These are phyloP conservation scores for Bellardia bayeri DNA, from an alignment of 2,888 invertebrate species.

Conservation along the genomic window DNA sequence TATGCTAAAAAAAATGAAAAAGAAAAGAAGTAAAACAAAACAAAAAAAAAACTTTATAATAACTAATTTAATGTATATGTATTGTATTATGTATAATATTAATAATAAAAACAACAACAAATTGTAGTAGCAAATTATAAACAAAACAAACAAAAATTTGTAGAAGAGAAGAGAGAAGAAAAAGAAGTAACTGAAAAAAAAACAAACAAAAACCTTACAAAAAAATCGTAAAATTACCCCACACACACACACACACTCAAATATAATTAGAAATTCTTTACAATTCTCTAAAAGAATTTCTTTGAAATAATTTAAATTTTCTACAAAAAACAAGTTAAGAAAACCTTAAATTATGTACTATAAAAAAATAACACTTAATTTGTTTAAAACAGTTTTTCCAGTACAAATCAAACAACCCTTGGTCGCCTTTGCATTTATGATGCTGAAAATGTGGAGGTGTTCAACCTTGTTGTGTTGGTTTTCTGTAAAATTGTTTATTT, in stretches of 20 bases:
- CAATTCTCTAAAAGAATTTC: constrained; percentile 43
- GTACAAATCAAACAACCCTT: constrained; percentile 73
- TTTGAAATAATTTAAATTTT: not conserved
- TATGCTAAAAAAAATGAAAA: constrained; percentile 75
- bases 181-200: constrained; percentile 77
- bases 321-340: not conserved
- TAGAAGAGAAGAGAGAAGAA: constrained; percentile 76
- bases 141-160: constrained; percentile 73
- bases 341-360: constrained; percentile 20
- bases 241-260: constrained; percentile 68
- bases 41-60: constrained; percentile 49
- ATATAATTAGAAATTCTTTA: constrained; percentile 69
- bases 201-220: constrained; percentile 79
- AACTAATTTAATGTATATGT: constrained; percentile 79
- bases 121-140: constrained; percentile 81
- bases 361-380: constrained; percentile 25
- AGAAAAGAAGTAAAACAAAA: constrained; percentile 11
- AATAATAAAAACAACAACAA: constrained; percentile 75
- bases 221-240: constrained; percentile 75
- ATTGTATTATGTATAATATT: constrained; percentile 81
- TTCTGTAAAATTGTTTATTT: constrained; percentile 4
- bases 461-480: constrained; percentile 75
- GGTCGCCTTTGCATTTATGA: constrained; percentile 80
- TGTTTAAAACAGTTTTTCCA: not conserved
- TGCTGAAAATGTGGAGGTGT: constrained; percentile 82